Evolutionary conservation across 2,113 vertebrate genomes (phyloP).

Genomic region (Crypturellus undulatus): DNA sequence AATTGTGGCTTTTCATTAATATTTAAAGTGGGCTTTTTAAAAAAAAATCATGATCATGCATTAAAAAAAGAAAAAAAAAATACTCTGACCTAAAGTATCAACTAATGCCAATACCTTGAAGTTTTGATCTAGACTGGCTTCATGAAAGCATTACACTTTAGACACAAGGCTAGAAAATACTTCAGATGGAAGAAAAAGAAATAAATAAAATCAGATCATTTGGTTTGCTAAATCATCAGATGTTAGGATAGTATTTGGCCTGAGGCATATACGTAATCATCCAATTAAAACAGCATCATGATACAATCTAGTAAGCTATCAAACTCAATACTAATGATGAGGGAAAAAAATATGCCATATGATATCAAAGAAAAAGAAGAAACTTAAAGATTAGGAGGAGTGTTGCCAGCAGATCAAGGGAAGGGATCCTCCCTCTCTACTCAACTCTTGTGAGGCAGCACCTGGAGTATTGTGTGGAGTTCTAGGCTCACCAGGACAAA

Average conservation of each 20-base stretch:
- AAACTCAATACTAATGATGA: conserved; percentile 36
- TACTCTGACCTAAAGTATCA: neutral
- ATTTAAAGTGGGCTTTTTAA: neutral
- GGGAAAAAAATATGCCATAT: conserved; percentile 11
- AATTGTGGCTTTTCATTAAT: neutral
- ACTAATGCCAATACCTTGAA: neutral
- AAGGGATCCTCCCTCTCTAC: too few species aligned
- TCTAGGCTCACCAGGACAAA: too few species aligned
- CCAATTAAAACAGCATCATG: conserved; percentile 50
- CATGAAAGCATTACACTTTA: neutral
- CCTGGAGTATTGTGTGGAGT: too few species aligned
- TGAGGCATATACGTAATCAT: neutral
- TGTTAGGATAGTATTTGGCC: conserved; percentile 24
- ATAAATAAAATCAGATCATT: conserved; percentile 45
- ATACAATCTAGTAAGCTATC: conserved; percentile 24
- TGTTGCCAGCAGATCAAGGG: too few species aligned
- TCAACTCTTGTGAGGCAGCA: too few species aligned
- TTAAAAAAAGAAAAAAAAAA: neutral
- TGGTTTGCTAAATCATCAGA: conserved; percentile 35
- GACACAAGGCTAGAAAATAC: neutral
- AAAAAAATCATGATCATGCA: neutral
- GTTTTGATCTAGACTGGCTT: neutral
- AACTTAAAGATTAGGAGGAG: neutral
- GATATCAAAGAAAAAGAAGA: neutral
- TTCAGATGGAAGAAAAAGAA: conserved; percentile 44